phyloP scores from a whole-genome alignment of 2,888 invertebrate species.

The Drosophila paracracens region DNA sequence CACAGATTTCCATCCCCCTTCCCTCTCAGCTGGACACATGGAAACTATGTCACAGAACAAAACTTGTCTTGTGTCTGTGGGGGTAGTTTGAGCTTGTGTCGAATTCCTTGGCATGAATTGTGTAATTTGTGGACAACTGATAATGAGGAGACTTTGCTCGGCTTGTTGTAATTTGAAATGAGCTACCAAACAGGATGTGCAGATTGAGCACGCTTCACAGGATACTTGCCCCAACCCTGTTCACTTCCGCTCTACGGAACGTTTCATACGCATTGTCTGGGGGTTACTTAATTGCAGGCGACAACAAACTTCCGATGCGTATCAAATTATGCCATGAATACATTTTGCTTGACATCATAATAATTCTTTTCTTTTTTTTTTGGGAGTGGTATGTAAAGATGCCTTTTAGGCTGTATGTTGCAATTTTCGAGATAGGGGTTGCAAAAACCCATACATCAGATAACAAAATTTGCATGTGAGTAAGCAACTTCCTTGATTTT shows the following conservation, averaged over 20 bases:
- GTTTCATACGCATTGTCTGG: conserved; percentile 12
- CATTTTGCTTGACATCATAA: conserved; percentile 24
- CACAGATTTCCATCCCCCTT: conserved; percentile 24
- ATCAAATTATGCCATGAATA: conserved; percentile 60
- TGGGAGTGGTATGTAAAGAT: conserved; percentile 19
- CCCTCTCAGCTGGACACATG: conserved; percentile 6
- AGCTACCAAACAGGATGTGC: conserved; percentile 61
- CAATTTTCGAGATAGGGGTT: conserved; percentile 47
- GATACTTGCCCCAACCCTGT: conserved; percentile 5
- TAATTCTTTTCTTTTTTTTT: not conserved
- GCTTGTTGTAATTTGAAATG: conserved; percentile 23
- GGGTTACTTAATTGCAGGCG: conserved; percentile 52
- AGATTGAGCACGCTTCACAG: conserved; percentile 67
- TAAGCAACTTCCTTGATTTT: conserved; percentile 27
- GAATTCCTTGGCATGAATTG: conserved; percentile 60
- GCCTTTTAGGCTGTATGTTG: conserved; percentile 20
- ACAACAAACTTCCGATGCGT: conserved; percentile 68
- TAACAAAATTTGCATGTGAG: conserved; percentile 38
- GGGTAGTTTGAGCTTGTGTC: conserved; percentile 13
- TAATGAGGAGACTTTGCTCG: conserved; percentile 63
- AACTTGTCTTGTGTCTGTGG: not conserved
- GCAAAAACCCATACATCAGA: conserved; percentile 7
- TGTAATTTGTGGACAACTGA: conserved; percentile 68
- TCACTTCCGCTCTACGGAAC: not conserved
- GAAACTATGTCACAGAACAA: conserved; percentile 67